Evolutionary conservation across 1,140 invertebrate genomes (phyloP).

Genomic region (Diorhabda sublineata): DNA sequence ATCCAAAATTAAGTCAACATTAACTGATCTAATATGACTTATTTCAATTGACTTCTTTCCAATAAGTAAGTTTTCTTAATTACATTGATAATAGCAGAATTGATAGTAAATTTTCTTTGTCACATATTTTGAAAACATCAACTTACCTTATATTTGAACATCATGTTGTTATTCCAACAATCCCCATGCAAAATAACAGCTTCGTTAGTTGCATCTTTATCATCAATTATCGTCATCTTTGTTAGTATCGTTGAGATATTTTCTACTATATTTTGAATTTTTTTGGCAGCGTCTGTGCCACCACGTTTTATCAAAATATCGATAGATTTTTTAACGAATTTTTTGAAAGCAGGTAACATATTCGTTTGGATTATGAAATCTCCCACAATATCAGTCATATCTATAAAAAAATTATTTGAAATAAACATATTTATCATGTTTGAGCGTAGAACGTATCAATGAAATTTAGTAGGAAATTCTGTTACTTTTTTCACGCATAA

Average conservation of each 20-base stretch:
- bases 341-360: slow-evolving; percentile 13
- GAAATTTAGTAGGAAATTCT: too few species aligned
- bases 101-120: too few species aligned
- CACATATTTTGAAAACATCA: background rate
- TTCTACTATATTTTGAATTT: slow-evolving; percentile 21
- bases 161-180: slow-evolving; percentile 55
- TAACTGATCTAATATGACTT: too few species aligned
- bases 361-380: slow-evolving; percentile 23
- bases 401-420: background rate
- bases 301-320: slow-evolving; percentile 16
- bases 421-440: too few species aligned
- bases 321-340: slow-evolving; percentile 17
- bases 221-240: slow-evolving; percentile 14
- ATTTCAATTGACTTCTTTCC: too few species aligned
- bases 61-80: too few species aligned
- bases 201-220: slow-evolving; percentile 25
- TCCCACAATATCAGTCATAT: slow-evolving; percentile 36
- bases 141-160: slow-evolving; percentile 50
- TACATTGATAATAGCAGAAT: too few species aligned
- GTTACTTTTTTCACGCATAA: too few species aligned
- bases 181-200: slow-evolving; percentile 52
- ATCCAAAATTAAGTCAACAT: too few species aligned
- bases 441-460: too few species aligned
- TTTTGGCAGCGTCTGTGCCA: slow-evolving; percentile 11
- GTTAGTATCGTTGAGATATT: slow-evolving; percentile 23